phyloP scores from a whole-genome alignment of 30 jellyfish, hydroid and myxozoan genomes.

The Rhopilema esculentum region DNA sequence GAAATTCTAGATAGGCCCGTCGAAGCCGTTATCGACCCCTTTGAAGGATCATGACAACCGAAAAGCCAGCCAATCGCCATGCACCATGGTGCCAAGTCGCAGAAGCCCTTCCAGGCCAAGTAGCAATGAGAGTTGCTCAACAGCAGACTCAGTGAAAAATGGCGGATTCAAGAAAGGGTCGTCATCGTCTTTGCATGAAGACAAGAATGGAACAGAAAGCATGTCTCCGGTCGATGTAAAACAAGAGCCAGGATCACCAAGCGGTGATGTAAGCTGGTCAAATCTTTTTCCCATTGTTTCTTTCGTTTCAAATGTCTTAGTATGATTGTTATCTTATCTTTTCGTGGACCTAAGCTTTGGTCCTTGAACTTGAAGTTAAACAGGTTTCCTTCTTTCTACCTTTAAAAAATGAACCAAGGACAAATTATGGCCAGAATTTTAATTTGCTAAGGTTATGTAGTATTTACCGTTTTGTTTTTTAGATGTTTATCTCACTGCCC shows the following conservation, averaged over 20 bases:
- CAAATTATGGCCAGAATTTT: no score
- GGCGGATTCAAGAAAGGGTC: conserved; percentile 11
- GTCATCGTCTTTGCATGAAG: conserved; percentile 2
- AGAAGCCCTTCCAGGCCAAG: conserved; percentile 69
- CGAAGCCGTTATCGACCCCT: conserved; percentile 47
- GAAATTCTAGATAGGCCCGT: conserved; percentile 36
- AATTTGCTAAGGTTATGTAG: no score
- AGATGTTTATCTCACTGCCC: no score
- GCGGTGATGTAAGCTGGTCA: conserved; percentile 13
- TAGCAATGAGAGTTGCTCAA: conserved; percentile 59
- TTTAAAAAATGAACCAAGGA: no score
- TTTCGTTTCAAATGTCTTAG: neutral
- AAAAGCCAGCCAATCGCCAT: conserved; percentile 26
- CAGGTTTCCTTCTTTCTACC: no score
- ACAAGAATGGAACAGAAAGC: conserved; percentile 25
- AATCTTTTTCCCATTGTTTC: neutral
- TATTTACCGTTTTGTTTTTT: no score
- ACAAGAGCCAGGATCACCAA: conserved; percentile 62
- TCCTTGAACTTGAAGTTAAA: no score
- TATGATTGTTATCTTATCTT: neutral
- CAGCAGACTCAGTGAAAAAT: conserved; percentile 23
- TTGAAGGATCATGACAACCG: conserved; percentile 28
- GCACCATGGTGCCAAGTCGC: conserved; percentile 38
- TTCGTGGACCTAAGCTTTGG: neutral
- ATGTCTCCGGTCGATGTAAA: conserved; percentile 35